These are phyloP conservation scores for Spisula subtruncata DNA, from an alignment of 2,888 invertebrate genomes.

Conservation along the genomic window DNA sequence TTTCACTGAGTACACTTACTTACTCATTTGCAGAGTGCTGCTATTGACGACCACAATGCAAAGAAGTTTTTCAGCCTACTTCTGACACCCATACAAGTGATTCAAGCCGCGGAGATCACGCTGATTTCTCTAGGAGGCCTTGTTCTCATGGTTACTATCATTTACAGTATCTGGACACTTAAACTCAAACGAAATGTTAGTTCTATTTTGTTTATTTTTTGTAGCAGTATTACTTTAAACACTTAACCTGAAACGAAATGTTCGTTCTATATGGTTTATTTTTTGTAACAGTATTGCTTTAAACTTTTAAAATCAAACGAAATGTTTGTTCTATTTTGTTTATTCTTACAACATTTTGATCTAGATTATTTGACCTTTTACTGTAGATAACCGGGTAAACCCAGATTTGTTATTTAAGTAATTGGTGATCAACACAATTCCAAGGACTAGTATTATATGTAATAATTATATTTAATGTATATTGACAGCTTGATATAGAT, in stretches of 20 bases:
- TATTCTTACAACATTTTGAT: background rate
- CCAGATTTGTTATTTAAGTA: too few relatives aligned
- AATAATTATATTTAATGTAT: too few relatives aligned
- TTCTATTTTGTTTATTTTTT: conserved; percentile 12
- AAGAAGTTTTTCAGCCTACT: conserved; percentile 76
- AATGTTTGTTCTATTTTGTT: conserved; percentile 27
- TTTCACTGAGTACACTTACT: too few relatives aligned
- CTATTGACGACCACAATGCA: conserved; percentile 80
- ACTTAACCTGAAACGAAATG: background rate
- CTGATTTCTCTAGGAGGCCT: conserved; percentile 72
- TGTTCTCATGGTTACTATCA: conserved; percentile 64
- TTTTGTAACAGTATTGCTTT: background rate
- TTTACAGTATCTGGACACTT: conserved; percentile 58
- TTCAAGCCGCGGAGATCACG: conserved; percentile 73
- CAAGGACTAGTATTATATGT: too few relatives aligned
- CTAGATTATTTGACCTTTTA: too few relatives aligned
- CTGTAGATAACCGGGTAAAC: too few relatives aligned
- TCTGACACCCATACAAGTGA: conserved; percentile 77
- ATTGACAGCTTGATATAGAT: too few relatives aligned
- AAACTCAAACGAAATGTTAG: conserved; percentile 3
- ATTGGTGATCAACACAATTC: too few relatives aligned
- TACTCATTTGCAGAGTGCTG: conserved; percentile 76
- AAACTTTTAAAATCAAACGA: background rate
- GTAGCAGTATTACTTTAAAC: background rate
- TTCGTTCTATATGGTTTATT: conserved; percentile 24